phyloP scores from a whole-genome alignment of 2,888 invertebrate genomes.

The Thysanoteuthis rhombus region DNA sequence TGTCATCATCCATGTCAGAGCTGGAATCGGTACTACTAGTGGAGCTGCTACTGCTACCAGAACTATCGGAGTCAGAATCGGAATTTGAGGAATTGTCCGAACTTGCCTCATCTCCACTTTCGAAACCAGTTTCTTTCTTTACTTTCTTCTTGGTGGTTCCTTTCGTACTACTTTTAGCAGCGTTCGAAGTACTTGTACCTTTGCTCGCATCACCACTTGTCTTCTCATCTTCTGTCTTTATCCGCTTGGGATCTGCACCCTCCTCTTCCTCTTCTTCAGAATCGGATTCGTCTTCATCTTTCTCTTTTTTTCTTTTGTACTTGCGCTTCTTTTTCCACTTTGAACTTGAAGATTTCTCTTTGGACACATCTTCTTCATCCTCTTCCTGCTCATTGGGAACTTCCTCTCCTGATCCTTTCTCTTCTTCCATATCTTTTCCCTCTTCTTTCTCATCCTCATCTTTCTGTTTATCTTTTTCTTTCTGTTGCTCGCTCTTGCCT shows the following conservation, averaged over 20 bases:
- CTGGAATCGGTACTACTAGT: not conserved
- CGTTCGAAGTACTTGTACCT: not conserved
- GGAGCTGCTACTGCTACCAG: not conserved
- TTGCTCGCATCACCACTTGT: not conserved
- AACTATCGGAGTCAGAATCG: not conserved
- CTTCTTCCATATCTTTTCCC: not conserved
- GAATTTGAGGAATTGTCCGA: not conserved
- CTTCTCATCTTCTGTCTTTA: not conserved
- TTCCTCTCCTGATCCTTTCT: not conserved
- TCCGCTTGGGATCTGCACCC: not conserved
- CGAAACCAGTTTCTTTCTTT: not conserved
- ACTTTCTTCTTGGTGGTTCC: not conserved
- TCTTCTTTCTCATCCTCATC: not conserved
- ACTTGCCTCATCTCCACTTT: constrained; percentile 14
- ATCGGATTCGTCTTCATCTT: not conserved
- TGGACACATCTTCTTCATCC: not conserved
- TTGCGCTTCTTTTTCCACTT: not conserved
- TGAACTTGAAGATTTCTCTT: not conserved
- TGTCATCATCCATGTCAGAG: not conserved
- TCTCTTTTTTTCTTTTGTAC: not conserved
- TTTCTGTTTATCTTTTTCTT: not conserved
- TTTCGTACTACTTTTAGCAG: not conserved
- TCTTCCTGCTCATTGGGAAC: not conserved
- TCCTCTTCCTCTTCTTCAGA: not conserved
- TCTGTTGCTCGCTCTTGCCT: not conserved